A percentile compares a stretch with the other conserved stretches of the same genome.
phyloP scores from a whole-genome alignment of 2,113 vertebrate genomes.

The Poeciliopsis retropinna region DNA sequence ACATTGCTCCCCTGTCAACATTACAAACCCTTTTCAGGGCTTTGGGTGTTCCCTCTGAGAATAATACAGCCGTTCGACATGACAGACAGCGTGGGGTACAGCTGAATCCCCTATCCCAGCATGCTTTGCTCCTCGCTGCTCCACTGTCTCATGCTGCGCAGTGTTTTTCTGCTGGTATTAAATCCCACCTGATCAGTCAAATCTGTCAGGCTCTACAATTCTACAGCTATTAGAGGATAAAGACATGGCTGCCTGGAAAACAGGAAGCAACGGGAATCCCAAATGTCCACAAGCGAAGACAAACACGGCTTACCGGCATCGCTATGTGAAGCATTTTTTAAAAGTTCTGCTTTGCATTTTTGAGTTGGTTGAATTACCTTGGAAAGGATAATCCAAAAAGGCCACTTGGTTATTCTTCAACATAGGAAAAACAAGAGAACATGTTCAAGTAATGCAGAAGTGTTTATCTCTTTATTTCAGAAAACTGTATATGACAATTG shows the following conservation, averaged over 20 bases:
- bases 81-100: slow-evolving; percentile 32
- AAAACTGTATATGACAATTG: no score
- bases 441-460: neutral
- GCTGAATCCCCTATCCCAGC: slow-evolving; percentile 35
- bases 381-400: neutral
- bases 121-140: slow-evolving; percentile 31
- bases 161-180: neutral
- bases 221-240: neutral
- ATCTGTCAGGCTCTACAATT: neutral
- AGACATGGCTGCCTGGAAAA: neutral
- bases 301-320: neutral
- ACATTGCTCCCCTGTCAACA: slow-evolving; percentile 12
- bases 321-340: neutral
- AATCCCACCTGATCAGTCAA: slow-evolving; percentile 14
- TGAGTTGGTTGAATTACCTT: neutral
- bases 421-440: neutral
- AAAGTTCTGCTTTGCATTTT: neutral
- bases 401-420: neutral
- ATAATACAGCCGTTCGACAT: slow-evolving; percentile 25
- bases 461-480: no score
- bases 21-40: slow-evolving; percentile 4
- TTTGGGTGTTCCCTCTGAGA: slow-evolving; percentile 19
- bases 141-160: neutral
- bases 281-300: neutral
- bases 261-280: neutral